Evolutionary conservation across 2,113 vertebrate genomes (phyloP).

Genomic region (Sclerurus mexicanus): DNA sequence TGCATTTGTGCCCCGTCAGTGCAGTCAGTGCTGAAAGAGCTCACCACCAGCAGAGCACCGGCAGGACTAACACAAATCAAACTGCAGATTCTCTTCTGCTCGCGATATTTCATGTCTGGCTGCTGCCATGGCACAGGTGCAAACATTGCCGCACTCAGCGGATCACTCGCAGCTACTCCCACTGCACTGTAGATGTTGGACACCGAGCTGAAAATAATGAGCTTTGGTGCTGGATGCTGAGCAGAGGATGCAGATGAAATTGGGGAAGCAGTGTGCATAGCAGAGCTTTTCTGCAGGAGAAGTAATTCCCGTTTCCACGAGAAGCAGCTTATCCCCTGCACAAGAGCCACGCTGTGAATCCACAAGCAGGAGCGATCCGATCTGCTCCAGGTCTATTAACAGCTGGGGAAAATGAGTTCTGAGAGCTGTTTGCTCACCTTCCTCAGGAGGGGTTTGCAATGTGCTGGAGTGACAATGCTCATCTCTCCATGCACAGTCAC

Average conservation of each 20-base stretch:
- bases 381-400: not conserved
- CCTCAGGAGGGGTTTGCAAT: not conserved
- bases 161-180: not conserved
- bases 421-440: not conserved
- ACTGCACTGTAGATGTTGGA: not conserved
- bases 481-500: not conserved
- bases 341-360: not conserved
- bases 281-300: not conserved
- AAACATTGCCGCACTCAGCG: not conserved
- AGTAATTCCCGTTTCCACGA: not conserved
- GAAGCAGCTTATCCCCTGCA: not conserved
- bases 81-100: not conserved
- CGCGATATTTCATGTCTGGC: not conserved
- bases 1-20: not conserved
- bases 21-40: not conserved
- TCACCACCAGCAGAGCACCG: not conserved
- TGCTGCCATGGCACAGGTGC: not conserved
- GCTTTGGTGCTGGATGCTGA: not conserved
- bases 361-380: not conserved
- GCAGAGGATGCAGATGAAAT: not conserved
- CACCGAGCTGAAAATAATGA: not conserved
- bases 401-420: not conserved
- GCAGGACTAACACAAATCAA: not conserved
- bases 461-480: not conserved
- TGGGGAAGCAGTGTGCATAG: not conserved